Base-by-base conservation (phyloP, 1,140 invertebrate species). In the Radopholus similis region DNA sequence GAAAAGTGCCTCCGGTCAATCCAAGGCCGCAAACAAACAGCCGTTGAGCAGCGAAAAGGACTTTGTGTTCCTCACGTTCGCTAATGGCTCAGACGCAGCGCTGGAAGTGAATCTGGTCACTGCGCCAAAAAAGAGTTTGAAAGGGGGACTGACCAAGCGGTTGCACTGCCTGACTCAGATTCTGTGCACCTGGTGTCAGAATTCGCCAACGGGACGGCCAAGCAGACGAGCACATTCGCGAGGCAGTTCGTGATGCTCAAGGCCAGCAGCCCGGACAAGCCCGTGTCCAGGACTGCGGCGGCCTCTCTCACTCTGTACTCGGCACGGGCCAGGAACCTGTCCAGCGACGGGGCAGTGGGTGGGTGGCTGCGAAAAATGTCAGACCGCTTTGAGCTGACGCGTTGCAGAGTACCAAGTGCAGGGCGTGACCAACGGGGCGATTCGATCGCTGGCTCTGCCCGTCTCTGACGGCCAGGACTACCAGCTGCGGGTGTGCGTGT, bases 401-500 rank as follows among this genome's bases (percentile, higher is more conserved):
- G 23, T 60, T 40, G 21, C 26, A 42, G 59, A 49, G 47, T 62
- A 62, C 30, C 42, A n/a, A 23, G n/a, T 62, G 1, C 34, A 35
- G 11, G 59, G 28, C 28, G 23, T 60, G 30, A 37, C 37, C n/a
- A n/a, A 60, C 18, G 37, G 37, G 2, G 32, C 15, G 9, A 28
- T 62, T 0, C 21, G 30, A 11, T 42, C 59, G 9, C 34, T 18
- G 3, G 37, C 42, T 5, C n/a, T 51, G 28, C n/a, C 30, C 18
- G n/a, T 21, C 49, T 47, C 42, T 3, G 18, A 23, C 2, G 4
- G 1, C 18, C 40, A 62, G 30, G 34, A 35, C 49, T 26, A 49
- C 18, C 59, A 42, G 23, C 15, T 66, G 23, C 55, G 18, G 18
- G 64, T 66, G 11, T 66, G 64, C 44, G 26, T 66, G 28, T 66